Evolutionary conservation across 1,140 invertebrate species (phyloP), one percentile per base, ranked within the genome.

Genomic region (Eciton burchellii): DNA sequence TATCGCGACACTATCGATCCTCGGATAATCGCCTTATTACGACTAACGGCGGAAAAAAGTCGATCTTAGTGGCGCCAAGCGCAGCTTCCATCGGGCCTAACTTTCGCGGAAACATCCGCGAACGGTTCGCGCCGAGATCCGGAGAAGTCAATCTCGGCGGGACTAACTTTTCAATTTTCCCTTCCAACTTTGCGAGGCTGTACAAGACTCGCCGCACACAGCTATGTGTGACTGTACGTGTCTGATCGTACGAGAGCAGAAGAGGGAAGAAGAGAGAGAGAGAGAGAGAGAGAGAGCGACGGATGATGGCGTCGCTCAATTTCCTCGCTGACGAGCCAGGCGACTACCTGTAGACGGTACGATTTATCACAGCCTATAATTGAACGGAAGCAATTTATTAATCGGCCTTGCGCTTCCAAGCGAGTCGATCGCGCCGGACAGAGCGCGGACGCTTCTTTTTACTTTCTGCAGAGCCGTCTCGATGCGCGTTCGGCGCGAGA

Each of bases 381-480:
- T 88, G 86, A 89, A 89, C 86, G 86, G 87, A 89, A 89, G 86
- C 81, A 89, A 88, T 89, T 89, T 89, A 89, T 89, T 89, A 89
- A 89, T 89, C 81, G 87, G 70, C 72, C 86, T 88, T 56, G 81
- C 73, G 76, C 87, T 54, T 43, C 52, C 77, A 57, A 49, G 43
- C 72, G n/a, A 70, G 83, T 88, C 87, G 86, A 88, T 88, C 62
- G 49, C 71, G 35, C n/a, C 56, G 84, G 52, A 52, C 81, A 77
- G 47, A 70, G 52, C 79, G 57, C 21, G 43, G 21, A 73, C 52
- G 77, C 54, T 82, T 63, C 84, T 85, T 86, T 35, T 79, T 52
- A 70, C 57, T 76, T 79, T 24, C 21, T 49, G 12, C 49, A 56
- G 14, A 41, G 21, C 49, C 19, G n/a, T 19, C 47, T 3, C 52